These are phyloP conservation scores for Leptinotarsa rubiginosa DNA, from an alignment of 2,888 invertebrate species.

Conservation along the genomic window DNA sequence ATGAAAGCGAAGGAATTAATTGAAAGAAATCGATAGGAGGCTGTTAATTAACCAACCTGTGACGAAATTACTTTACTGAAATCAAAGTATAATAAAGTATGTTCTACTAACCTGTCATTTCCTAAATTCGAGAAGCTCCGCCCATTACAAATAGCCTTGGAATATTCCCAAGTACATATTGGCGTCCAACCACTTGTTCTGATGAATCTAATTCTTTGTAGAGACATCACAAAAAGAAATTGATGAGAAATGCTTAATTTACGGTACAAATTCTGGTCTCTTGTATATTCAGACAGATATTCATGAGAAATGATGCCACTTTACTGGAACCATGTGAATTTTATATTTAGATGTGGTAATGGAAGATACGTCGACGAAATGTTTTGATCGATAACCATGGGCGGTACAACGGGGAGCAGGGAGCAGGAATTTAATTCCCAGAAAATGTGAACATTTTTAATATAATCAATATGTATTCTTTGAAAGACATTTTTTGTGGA, in stretches of 20 bases:
- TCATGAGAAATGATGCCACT: background rate
- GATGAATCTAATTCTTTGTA: background rate
- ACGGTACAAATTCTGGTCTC: background rate
- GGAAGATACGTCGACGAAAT: background rate
- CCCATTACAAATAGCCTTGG: background rate
- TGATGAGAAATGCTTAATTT: background rate
- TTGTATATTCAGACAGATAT: background rate
- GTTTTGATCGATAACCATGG: background rate
- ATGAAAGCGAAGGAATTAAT: background rate
- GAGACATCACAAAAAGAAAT: background rate
- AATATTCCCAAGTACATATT: background rate
- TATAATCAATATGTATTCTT: no score
- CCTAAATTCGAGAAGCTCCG: background rate
- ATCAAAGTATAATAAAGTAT: no score
- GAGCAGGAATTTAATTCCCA: no score
- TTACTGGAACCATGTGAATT: background rate
- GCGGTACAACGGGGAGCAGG: background rate
- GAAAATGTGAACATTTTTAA: no score
- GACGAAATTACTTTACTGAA: no score
- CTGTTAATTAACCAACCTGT: no score
- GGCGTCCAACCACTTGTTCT: background rate
- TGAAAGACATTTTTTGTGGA: no score
- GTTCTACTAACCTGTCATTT: constrained; percentile 5
- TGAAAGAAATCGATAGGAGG: no score
- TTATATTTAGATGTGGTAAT: background rate